Evolutionary conservation across 2,797 vertebrate genomes (phyloP).

Genomic region (Ptychobarbus kaznakovi): DNA sequence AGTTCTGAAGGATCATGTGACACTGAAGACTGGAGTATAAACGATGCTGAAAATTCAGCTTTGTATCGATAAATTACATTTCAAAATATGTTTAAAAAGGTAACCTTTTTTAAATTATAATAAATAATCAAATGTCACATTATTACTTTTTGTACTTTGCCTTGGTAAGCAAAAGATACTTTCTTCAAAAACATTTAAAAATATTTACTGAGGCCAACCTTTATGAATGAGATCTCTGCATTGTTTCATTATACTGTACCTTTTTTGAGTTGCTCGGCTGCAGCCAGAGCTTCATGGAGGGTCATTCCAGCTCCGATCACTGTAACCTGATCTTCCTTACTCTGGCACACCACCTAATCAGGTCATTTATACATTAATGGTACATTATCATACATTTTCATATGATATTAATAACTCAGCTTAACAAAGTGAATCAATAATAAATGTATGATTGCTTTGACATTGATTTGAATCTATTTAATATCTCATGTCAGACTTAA

Average conservation of each 20-base stretch:
- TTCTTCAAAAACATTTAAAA: not conserved
- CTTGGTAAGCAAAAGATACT: too few species aligned
- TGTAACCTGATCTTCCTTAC: conserved; percentile 93
- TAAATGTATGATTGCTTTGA: not conserved
- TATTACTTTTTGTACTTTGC: not conserved
- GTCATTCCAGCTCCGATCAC: conserved; percentile 92
- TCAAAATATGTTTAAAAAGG: not conserved
- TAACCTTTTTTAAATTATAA: not conserved
- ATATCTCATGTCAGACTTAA: not conserved
- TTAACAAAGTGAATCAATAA: not conserved
- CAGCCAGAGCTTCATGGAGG: conserved; percentile 90
- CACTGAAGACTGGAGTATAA: not conserved
- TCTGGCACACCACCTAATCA: conserved; percentile 88
- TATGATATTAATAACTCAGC: conserved; percentile 1
- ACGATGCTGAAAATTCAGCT: not conserved
- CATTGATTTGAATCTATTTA: not conserved
- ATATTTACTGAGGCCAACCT: not conserved
- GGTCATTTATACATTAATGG: not conserved
- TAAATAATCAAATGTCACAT: not conserved
- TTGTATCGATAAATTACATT: not conserved
- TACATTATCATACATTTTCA: too few species aligned
- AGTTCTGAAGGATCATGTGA: not conserved
- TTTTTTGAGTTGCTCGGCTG: conserved; percentile 93
- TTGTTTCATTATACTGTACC: conserved; percentile 63
- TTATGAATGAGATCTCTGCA: not conserved